Percentiles rank a stretch among this genome's conserved stretches.
Conservation (phyloP, 2,888 invertebrate species). For the Melieria picta region DNA sequence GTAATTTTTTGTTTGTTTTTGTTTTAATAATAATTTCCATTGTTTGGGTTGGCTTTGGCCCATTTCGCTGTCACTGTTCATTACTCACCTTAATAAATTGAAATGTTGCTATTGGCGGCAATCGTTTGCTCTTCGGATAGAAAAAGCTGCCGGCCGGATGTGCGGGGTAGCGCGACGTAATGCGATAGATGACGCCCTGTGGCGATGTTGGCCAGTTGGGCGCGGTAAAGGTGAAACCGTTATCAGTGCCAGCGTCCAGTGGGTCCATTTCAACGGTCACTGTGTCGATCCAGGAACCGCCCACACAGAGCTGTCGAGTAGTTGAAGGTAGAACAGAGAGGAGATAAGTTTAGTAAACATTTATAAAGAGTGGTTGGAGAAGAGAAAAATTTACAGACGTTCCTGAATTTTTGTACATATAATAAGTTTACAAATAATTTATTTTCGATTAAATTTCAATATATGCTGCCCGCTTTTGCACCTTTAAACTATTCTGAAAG, state of each 20-base stretch:
- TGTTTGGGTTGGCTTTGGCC: too few relatives aligned
- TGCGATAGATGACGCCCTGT: slow-evolving; percentile 86
- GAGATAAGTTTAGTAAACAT: background rate
- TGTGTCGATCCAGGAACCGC: slow-evolving; percentile 91
- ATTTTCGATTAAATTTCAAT: background rate
- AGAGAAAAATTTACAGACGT: background rate
- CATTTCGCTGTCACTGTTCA: too few relatives aligned
- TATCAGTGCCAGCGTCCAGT: slow-evolving; percentile 92
- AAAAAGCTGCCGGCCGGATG: slow-evolving; percentile 95
- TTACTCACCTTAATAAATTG: slow-evolving; percentile 85
- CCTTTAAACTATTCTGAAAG: too few relatives aligned
- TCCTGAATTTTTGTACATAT: background rate
- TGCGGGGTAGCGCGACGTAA: slow-evolving; percentile 87
- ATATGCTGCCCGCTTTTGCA: too few relatives aligned
- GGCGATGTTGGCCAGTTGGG: slow-evolving; percentile 95
- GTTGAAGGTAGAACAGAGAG: background rate
- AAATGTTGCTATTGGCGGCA: slow-evolving; percentile 91
- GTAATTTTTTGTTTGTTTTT: too few relatives aligned
- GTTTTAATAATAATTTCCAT: too few relatives aligned
- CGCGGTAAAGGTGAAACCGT: slow-evolving; percentile 96
- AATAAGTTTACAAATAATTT: slow-evolving; percentile 31
- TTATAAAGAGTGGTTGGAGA: background rate
- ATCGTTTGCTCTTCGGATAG: slow-evolving; percentile 86
- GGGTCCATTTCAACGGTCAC: slow-evolving; percentile 92
- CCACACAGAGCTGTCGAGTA: slow-evolving; percentile 79